Percentiles rank a stretch among this genome's conserved stretches.
Conservation (phyloP, 2,888 invertebrate genomes). For the Seira musarum region DNA sequence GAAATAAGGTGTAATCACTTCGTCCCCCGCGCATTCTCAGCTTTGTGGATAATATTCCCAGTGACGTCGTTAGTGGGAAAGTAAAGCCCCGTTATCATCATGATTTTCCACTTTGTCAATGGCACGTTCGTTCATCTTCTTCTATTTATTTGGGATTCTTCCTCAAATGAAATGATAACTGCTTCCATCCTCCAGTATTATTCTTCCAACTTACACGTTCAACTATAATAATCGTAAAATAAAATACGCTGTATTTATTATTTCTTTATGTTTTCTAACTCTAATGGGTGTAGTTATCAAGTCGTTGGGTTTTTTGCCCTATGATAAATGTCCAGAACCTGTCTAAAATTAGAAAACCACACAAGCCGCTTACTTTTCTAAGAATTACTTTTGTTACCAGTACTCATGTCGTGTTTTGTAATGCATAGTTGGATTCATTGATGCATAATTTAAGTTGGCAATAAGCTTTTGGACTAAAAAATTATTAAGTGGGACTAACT, state of each 20-base stretch:
- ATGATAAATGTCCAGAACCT: too few species aligned
- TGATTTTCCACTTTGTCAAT: slow-evolving; percentile 64
- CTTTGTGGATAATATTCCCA: slow-evolving; percentile 56
- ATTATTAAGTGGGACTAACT: too few species aligned
- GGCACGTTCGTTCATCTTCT: slow-evolving; percentile 47
- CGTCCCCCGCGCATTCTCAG: slow-evolving; percentile 21
- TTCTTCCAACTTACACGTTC: not conserved
- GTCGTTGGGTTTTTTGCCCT: too few species aligned
- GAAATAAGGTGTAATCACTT: slow-evolving; percentile 41
- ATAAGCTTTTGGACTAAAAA: too few species aligned
- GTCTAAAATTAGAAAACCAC: too few species aligned
- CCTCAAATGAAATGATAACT: not conserved
- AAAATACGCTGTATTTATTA: not conserved
- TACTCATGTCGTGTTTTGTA: too few species aligned
- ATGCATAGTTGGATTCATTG: too few species aligned
- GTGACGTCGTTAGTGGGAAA: slow-evolving; percentile 62
- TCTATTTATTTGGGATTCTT: not conserved
- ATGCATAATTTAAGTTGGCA: too few species aligned
- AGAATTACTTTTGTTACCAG: too few species aligned
- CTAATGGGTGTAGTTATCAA: not conserved
- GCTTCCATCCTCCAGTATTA: not conserved
- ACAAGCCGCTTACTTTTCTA: too few species aligned
- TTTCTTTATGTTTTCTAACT: not conserved
- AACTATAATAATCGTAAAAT: not conserved
- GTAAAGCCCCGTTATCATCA: slow-evolving; percentile 64